Conservation (phyloP, 2,113 vertebrate genomes). For the Stigmatopora argus region DNA sequence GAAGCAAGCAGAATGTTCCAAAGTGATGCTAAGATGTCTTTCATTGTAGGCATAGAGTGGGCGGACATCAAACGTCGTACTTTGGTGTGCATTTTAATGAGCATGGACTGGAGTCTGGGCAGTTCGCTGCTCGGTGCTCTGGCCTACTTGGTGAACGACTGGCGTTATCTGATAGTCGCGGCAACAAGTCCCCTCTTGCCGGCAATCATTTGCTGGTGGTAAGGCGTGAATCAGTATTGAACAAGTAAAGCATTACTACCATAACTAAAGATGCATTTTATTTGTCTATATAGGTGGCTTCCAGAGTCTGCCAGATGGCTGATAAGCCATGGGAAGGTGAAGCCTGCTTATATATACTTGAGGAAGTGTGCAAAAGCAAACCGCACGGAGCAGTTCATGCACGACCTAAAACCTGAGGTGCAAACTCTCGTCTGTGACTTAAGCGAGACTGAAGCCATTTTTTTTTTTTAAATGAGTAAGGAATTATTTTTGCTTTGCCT, state of each 20-base stretch:
- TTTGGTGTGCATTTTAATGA: slow-evolving; percentile 38
- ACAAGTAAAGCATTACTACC: neutral
- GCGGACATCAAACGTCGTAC: slow-evolving; percentile 60
- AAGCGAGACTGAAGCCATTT: neutral
- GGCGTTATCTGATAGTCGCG: slow-evolving; percentile 46
- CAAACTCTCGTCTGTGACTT: neutral
- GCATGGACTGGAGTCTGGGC: slow-evolving; percentile 51
- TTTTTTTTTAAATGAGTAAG: neutral
- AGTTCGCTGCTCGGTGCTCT: slow-evolving; percentile 37
- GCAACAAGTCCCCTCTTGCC: slow-evolving; percentile 41
- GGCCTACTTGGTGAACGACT: slow-evolving; percentile 60
- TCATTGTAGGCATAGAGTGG: slow-evolving; percentile 58
- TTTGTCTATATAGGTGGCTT: slow-evolving; percentile 71
- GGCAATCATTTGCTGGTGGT: slow-evolving; percentile 60
- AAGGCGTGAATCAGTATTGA: slow-evolving; percentile 10
- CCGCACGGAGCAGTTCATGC: slow-evolving; percentile 45
- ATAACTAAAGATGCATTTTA: neutral
- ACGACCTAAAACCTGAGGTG: slow-evolving; percentile 70
- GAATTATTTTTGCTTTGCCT: neutral
- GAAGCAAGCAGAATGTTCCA: neutral
- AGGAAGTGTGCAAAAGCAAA: slow-evolving; percentile 73
- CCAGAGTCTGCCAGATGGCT: slow-evolving; percentile 85
- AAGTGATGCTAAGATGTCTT: neutral
- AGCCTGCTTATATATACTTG: slow-evolving; percentile 72
- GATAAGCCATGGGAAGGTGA: slow-evolving; percentile 71